These are phyloP conservation scores for Drosophila arizonae DNA, from an alignment of 1,140 invertebrate genomes.

Conservation along the genomic window DNA sequence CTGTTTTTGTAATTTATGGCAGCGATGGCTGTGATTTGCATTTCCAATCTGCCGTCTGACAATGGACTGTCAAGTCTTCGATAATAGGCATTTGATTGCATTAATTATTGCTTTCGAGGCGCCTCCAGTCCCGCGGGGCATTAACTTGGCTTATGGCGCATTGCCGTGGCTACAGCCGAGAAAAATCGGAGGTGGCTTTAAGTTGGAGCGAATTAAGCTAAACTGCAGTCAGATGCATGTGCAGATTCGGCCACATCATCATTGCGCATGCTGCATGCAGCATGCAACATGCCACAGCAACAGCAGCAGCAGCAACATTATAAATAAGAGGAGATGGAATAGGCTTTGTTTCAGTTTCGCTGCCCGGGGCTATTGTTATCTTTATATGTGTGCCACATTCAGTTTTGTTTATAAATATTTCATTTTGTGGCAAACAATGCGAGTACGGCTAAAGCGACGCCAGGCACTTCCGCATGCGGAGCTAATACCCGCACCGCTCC, in stretches of 20 bases:
- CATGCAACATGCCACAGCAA: slow-evolving; percentile 5
- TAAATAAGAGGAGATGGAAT: background rate
- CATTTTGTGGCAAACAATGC: slow-evolving; percentile 65
- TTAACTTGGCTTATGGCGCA: background rate
- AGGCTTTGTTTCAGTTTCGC: slow-evolving; percentile 43
- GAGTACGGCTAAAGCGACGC: slow-evolving; percentile 30
- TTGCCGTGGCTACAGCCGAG: background rate
- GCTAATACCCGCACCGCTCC: slow-evolving; percentile 1
- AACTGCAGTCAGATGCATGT: slow-evolving; percentile 14
- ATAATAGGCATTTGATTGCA: slow-evolving; percentile 42
- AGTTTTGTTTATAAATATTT: slow-evolving; percentile 59
- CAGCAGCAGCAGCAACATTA: slow-evolving; percentile 1
- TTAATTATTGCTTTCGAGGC: slow-evolving; percentile 34
- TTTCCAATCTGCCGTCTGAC: slow-evolving; percentile 50
- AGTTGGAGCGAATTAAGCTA: slow-evolving; percentile 4
- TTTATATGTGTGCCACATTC: slow-evolving; percentile 71
- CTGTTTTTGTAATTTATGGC: slow-evolving; percentile 48
- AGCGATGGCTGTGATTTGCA: slow-evolving; percentile 55
- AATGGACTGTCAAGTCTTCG: slow-evolving; percentile 57
- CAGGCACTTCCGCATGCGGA: slow-evolving; percentile 53
- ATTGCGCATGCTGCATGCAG: slow-evolving; percentile 18
- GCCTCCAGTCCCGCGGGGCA: background rate
- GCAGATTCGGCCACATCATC: background rate
- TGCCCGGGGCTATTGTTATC: slow-evolving; percentile 34
- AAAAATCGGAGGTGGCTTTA: background rate